Evolutionary conservation across 2,113 vertebrate species (phyloP).

Genomic region (Tauraco erythrolophus): DNA sequence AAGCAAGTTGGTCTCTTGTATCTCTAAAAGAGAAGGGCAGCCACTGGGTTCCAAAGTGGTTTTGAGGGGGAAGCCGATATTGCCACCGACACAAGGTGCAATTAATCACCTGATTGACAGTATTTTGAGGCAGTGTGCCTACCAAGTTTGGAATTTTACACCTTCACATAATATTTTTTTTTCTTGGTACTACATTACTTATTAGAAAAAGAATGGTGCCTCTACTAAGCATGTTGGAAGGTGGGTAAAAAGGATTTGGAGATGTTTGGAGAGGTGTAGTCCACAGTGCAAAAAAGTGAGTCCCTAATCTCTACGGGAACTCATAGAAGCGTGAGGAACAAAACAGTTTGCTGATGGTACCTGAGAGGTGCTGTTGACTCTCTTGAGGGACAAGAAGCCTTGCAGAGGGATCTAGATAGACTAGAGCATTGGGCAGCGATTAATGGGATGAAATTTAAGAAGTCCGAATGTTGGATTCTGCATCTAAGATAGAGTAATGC

Average conservation of each 20-base stretch:
- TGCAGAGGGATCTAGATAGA: too few species aligned
- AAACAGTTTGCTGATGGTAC: not conserved
- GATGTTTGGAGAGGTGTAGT: not conserved
- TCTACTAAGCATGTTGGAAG: not conserved
- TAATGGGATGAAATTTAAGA: too few species aligned
- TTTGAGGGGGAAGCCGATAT: not conserved
- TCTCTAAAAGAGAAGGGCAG: not conserved
- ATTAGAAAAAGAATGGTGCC: not conserved
- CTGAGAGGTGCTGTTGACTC: too few species aligned
- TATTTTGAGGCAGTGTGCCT: not conserved
- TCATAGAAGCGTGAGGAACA: not conserved
- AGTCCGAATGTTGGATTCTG: too few species aligned
- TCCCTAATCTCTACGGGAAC: not conserved
- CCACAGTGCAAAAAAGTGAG: not conserved
- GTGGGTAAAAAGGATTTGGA: not conserved
- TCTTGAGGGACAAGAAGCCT: too few species aligned
- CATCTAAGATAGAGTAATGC: not conserved
- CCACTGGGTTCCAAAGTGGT: not conserved
- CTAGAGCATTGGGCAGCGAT: too few species aligned
- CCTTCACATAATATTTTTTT: not conserved
- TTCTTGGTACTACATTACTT: not conserved
- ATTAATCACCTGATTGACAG: not conserved
- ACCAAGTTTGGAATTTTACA: not conserved
- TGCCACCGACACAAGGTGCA: not conserved
- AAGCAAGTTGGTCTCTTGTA: not conserved